Evolutionary conservation across 2,888 invertebrate genomes (phyloP).

Genomic region (Calliopum simillimum): DNA sequence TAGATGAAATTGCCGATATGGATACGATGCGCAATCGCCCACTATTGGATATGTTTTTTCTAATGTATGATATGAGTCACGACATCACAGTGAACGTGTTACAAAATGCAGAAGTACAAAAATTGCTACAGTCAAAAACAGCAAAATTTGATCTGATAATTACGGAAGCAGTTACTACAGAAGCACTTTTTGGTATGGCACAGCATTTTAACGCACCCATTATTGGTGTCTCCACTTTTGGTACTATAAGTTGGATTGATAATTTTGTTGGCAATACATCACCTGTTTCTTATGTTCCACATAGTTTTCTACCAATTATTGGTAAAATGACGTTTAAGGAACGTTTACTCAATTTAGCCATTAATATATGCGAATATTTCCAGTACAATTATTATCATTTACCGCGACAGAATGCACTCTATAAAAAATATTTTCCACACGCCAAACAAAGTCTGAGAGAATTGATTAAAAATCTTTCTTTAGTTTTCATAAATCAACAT

Average conservation of each 20-base stretch:
- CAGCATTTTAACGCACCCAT: constrained; percentile 47
- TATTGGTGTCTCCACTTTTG: constrained; percentile 46
- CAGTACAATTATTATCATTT: constrained; percentile 46
- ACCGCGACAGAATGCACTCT: constrained; percentile 47
- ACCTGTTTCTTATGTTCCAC: constrained; percentile 52
- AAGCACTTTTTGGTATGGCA: constrained; percentile 55
- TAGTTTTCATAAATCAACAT: constrained; percentile 54
- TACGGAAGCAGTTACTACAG: constrained; percentile 55
- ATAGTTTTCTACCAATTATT: constrained; percentile 45
- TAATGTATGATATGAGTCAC: constrained; percentile 35
- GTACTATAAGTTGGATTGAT: constrained; percentile 49
- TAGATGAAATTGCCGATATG: too few species aligned
- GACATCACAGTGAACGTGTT: constrained; percentile 35
- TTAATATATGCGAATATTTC: constrained; percentile 40
- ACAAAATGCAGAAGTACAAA: constrained; percentile 47
- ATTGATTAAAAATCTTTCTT: constrained; percentile 47
- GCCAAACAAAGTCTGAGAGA: constrained; percentile 42
- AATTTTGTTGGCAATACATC: constrained; percentile 47
- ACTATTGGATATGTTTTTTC: too few species aligned
- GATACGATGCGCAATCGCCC: too few species aligned
- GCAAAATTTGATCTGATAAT: constrained; percentile 58
- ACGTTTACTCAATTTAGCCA: constrained; percentile 53
- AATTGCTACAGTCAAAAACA: constrained; percentile 54
- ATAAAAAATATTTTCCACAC: constrained; percentile 46
- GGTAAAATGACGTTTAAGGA: constrained; percentile 57